Percentiles rank a stretch among this genome's conserved stretches.
Conservation (phyloP, 2,113 vertebrate genomes). For the Leucopternis melanops region DNA sequence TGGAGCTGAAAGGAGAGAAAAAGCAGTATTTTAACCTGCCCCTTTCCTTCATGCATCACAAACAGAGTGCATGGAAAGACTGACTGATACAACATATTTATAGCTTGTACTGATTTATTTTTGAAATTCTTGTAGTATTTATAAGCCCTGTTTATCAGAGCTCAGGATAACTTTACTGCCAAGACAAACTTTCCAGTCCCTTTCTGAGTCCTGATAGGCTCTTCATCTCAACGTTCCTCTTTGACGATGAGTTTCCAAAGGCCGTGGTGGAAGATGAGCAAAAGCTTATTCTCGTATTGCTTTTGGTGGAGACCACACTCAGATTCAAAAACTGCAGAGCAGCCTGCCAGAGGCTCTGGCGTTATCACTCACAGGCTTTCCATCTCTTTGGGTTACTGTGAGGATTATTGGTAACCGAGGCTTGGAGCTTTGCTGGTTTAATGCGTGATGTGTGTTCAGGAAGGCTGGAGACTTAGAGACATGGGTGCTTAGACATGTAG, state of each 20-base stretch:
- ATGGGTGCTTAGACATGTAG: rapidly evolving
- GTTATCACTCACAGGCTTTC: background rate
- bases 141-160: background rate
- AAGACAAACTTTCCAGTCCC: background rate
- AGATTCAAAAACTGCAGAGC: background rate
- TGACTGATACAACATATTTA: background rate
- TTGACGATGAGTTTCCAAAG: background rate
- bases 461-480: background rate
- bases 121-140: background rate
- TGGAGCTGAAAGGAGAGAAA: background rate
- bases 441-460: background rate
- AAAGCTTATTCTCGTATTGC: background rate
- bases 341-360: background rate
- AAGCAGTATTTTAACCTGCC: background rate
- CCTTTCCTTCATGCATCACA: background rate
- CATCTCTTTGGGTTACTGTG: background rate
- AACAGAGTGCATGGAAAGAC: background rate
- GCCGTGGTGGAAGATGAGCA: background rate
- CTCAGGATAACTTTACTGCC: background rate
- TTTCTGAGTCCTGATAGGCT: background rate
- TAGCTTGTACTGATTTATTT: background rate
- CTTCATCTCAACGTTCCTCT: background rate
- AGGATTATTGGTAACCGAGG: background rate
- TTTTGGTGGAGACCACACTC: background rate
- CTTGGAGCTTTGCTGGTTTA: background rate